Evolutionary conservation across 2,113 vertebrate species (phyloP), one percentile per base, ranked within the genome.

Genomic region (Ancistrus triradiatus): DNA sequence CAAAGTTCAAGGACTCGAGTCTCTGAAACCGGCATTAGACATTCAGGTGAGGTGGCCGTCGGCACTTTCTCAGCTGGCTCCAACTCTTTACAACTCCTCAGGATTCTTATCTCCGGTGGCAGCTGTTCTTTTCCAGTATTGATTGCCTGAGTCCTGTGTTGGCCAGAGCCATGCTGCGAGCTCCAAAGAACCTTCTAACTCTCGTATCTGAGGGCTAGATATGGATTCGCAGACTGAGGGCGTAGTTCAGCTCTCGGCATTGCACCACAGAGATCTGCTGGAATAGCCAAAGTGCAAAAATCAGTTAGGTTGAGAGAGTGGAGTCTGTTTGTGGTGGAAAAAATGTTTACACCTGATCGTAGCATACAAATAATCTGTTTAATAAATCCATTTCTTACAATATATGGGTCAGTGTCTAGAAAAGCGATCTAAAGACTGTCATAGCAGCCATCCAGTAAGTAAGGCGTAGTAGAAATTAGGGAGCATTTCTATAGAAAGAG

Each of bases 81-180:
- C 28, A 4, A 24, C 14, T 48, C 28, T 37, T 10, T 17, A 7
- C 19, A 38, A n/a, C 58, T 61, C 17, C 43, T 47, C 31, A 22
- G 43, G 42, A 48, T 35, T n/a, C 18, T 35, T 60, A 35, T 47
- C 40, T 21, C 43, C 5, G 57, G 42, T 31, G 2, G 58, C n/a
- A 19, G 1, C 2, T 37, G 44, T 37, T 37, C 44, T 37, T 24
- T 37, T 49, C 28, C 19, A 37, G 8, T 49, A 61, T 60, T 7
- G 28, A 60, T 35, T 4, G 13, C 28, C 5, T 17, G n/a, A 60
- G 25, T 33, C 51, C 42, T 10, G 11, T 17, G 2, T 3, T 47
- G 27, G 44, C 27, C 18, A 18, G 15, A 59, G 25, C 15, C 1
- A 3, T 7, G 9, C 44, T 4, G 31, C 22, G 15, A 9, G 10